Base-by-base conservation (phyloP, 1,140 invertebrate species). In the Doryteuthis pealeii region DNA sequence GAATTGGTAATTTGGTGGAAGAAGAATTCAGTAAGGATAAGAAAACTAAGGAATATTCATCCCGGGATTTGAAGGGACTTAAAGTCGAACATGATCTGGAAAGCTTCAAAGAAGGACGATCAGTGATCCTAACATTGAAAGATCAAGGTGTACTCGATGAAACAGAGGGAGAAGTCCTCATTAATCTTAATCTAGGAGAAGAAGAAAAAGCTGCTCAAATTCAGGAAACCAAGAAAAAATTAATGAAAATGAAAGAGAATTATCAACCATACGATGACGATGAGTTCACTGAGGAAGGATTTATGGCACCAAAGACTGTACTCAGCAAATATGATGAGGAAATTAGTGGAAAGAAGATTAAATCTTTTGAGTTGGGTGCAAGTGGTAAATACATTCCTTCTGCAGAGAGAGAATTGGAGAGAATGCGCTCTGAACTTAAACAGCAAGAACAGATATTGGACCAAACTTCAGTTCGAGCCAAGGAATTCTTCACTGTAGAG, bases 321-420 rank as follows among this genome's bases (percentile, higher is more conserved):
- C 90, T 99, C 10, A 89, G 92, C 75, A 98, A 99, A 89, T 99
- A 99, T 88, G 96, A 99, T 88, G 96, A 98, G 84, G 96, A 98
- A 88, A 93, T 99, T 65, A 92, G 94, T 67, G 95, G 95, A 2
- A 87, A 94, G 81, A 92, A 91, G 73, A 91, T 93, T 66, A 93
- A 91, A 65, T 78, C 76, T 28, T 99, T 99, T 89, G 87, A 76
- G 72, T 71, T 86, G 12, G 82, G 83, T 28, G 78, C 83, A 58
- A 80, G 83, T 32, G 87, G 87, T 22, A 78, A 77, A 26, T 88
- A 87, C 74, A 78, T 83, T 78, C 78, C 78, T 5, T 82, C 81
- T 33, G 81, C 85, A 73, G 85, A 90, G 54, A 82, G 82, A 78
- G 79, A 86, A 70, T 82, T 89, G 74, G 83, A 88, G 58, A 78